A percentile compares a stretch with the other conserved stretches of the same genome.
phyloP scores from a whole-genome alignment of 1,140 invertebrate species.

The Drosophila willistoni region DNA sequence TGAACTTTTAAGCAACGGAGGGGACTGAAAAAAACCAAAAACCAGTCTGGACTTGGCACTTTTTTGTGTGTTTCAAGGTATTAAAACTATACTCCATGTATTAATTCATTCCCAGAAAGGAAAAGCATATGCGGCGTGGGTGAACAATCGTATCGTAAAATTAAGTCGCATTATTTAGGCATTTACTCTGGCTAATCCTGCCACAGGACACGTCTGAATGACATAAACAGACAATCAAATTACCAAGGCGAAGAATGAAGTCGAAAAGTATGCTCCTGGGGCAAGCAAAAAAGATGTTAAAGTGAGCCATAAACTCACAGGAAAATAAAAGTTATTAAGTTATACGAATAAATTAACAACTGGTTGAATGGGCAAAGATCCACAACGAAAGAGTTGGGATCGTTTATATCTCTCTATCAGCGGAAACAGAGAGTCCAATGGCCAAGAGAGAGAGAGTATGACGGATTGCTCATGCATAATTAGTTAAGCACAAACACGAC shows the following conservation, averaged over 20 bases:
- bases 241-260: slow-evolving; percentile 20
- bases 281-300: neutral
- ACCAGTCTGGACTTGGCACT: neutral
- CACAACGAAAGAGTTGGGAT: neutral
- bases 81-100: neutral
- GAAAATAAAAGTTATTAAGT: no score
- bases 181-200: slow-evolving; percentile 61
- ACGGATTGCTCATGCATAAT: slow-evolving; percentile 20
- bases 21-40: no score
- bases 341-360: no score
- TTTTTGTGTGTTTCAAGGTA: neutral
- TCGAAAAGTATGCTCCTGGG: neutral
- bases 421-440: neutral
- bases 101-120: neutral
- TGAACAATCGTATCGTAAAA: slow-evolving; percentile 19
- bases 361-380: no score
- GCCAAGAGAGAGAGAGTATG: neutral
- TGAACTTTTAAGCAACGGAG: neutral
- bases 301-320: no score
- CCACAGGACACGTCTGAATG: slow-evolving; percentile 21
- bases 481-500: slow-evolving; percentile 6
- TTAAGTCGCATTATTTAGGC: slow-evolving; percentile 63
- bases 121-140: no score
- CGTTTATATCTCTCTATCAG: no score
- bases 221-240: slow-evolving; percentile 48